Base-by-base conservation (phyloP, 2,888 invertebrate genomes). In the Tetropium fuscum region DNA sequence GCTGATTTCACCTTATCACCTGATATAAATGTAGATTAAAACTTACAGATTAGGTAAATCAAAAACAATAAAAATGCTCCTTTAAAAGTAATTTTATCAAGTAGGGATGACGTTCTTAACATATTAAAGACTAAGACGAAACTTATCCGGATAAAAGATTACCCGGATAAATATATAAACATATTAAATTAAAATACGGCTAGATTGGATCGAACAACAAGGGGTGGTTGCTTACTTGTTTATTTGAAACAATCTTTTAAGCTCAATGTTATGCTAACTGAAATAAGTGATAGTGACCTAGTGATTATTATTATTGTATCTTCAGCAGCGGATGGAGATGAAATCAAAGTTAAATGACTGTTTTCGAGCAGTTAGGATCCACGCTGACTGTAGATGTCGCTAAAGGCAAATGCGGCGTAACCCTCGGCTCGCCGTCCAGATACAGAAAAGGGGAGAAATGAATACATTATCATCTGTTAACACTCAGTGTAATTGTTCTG, bases 381-480 rank as follows among this genome's bases (percentile, higher is more conserved):
- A 11, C 27, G 7, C 32, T 10, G 16, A 7, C 44, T 1, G 25
- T 13, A 13, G 1, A 10, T 10, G 36, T 22, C 25, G 51, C 40
- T 18, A 11, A n/a, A 4, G 11, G 6, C 53, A 34, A 36, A 27
- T 34, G 45, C 41, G 38, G 10, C 16, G 15, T 7, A n/a, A 43
- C 20, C 41, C 34, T 8, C 10, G 45, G n/a, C 25, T 19, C 48
- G 47, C 25, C 48, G 47, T 11, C 53, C 45, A 40, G 51, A 20
- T 47, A 18, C 55, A 53, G 53, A 54, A 66, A 73, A 69, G 69
- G 71, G 73, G 74, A 71, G 73, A 76, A 77, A 79, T 78, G 81
- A 81, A 82, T 81, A 81, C 79, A 82, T 82, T 81, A 82, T 81
- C 82, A 77, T 80, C 80, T 78, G 80, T 82, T 82, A 81, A 82